phyloP scores from a whole-genome alignment of 2,113 vertebrate genomes.

The Sphaerodactylus townsendi region DNA sequence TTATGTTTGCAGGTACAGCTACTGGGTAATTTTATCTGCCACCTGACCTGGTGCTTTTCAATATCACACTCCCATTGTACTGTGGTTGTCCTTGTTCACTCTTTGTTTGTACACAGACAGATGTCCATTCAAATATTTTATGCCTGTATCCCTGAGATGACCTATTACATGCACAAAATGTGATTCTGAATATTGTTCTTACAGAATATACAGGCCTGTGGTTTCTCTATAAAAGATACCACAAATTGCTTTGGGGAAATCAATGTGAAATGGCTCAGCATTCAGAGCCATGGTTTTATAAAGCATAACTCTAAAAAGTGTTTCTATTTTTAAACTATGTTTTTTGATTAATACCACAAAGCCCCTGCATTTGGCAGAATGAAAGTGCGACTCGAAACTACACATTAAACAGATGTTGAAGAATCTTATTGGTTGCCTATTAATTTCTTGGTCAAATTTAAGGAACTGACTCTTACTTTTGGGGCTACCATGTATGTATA shows the following conservation, averaged over 20 bases:
- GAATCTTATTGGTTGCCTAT: too few relatives aligned
- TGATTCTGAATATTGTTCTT: background rate
- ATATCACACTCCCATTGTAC: background rate
- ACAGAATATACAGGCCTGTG: background rate
- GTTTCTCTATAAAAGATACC: background rate
- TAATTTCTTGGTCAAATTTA: too few relatives aligned
- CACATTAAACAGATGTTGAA: too few relatives aligned
- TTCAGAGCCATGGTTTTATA: background rate
- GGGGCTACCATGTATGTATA: too few relatives aligned
- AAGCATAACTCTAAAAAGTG: background rate
- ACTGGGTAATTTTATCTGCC: background rate
- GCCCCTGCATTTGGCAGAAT: background rate
- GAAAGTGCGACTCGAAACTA: background rate
- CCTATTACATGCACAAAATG: slow-evolving; percentile 16
- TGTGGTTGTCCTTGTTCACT: background rate
- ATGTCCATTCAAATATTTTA: background rate
- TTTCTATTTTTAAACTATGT: background rate
- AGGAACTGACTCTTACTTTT: too few relatives aligned
- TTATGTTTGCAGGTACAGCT: background rate
- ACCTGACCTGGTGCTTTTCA: background rate
- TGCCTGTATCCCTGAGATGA: background rate
- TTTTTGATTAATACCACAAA: background rate
- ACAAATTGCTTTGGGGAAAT: background rate
- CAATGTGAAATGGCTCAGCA: background rate
- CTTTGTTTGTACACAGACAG: slow-evolving; percentile 2